Evolutionary conservation across 2,797 vertebrate species (phyloP).

Genomic region (Enteromius anoplus): DNA sequence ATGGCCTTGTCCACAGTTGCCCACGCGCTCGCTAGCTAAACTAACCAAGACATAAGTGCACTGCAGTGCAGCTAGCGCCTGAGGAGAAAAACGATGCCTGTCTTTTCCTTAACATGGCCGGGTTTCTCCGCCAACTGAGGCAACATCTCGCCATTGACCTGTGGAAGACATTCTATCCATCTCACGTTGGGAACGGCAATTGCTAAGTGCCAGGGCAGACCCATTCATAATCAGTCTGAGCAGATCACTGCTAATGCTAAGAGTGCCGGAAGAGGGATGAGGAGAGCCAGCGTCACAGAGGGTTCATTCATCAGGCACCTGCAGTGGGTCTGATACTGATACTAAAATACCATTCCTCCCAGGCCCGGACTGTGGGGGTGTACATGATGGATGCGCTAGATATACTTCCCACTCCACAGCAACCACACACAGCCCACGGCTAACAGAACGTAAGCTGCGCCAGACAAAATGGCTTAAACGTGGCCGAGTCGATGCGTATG

Average conservation of each 20-base stretch:
- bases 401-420: slow-evolving; percentile 52
- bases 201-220: slow-evolving; percentile 44
- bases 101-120: slow-evolving; percentile 40
- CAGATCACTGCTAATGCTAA: slow-evolving; percentile 61
- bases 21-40: slow-evolving; percentile 29
- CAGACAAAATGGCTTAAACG: neutral
- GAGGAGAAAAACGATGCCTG: slow-evolving; percentile 26
- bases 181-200: slow-evolving; percentile 42
- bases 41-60: slow-evolving; percentile 39
- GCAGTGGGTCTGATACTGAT: slow-evolving; percentile 55
- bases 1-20: slow-evolving; percentile 42
- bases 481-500: neutral
- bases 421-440: slow-evolving; percentile 42
- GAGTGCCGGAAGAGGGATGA: slow-evolving; percentile 56
- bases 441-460: neutral
- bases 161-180: slow-evolving; percentile 51
- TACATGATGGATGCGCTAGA: slow-evolving; percentile 60
- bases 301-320: slow-evolving; percentile 63
- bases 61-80: slow-evolving; percentile 22
- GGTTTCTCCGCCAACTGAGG: slow-evolving; percentile 12
- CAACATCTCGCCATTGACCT: slow-evolving; percentile 48
- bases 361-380: slow-evolving; percentile 45
- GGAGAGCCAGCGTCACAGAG: slow-evolving; percentile 53
- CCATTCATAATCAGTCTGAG: slow-evolving; percentile 58
- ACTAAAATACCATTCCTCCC: slow-evolving; percentile 53